Evolutionary conservation across 2,113 vertebrate species (phyloP), one percentile per base, ranked within the genome.

Genomic region (Dasypus novemcinctus): DNA sequence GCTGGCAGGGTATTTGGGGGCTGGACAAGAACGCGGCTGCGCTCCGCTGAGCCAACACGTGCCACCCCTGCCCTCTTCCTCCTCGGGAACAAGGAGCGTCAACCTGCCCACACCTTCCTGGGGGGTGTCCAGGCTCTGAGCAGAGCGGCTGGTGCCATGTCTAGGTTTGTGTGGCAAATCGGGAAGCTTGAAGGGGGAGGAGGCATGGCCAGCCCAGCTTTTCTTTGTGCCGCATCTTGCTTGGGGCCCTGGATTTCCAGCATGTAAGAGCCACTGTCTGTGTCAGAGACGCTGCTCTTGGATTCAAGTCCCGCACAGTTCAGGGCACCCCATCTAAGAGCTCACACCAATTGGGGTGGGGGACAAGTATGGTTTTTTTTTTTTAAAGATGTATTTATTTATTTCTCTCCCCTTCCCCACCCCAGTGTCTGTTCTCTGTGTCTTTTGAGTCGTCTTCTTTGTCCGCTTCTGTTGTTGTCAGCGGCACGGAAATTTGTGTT

Each of bases 141-240:
- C 17, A 8, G 15, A 15, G 5, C 68, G 54, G 13, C 31, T 18
- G 43, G 29, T 18, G 43, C 25, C 66, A 15, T 2, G 13, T 17
- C 23, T 10, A 11, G 10, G 17, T 2, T 2, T 13, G 15, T 15
- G 18, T 0, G 29, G 11, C 15, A 54, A 11, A 14, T 4, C 20
- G 5, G 12, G 21, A 76, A 54, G 52, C 74, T 57, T 38, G 41
- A 29, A 14, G 21, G 23, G 54, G n/a, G 27, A 91, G 90, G 79
- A 57, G 74, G 63, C 38, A 7, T 0, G 5, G 36, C 15, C 18
- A 4, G n/a, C 11, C 29, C 13, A 6, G 63, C 1, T 69, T 71
- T 29, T 25, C 36, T n/a, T 6, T 29, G 36, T 7, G 21, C 29
- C 11, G 0, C 0, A 0, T 52, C 83, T 74, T 41, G 10, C 1